A percentile compares a stretch with the other conserved stretches of the same genome.
phyloP scores from a whole-genome alignment of 2,113 vertebrate genomes.

The Chionodraco myersi region DNA sequence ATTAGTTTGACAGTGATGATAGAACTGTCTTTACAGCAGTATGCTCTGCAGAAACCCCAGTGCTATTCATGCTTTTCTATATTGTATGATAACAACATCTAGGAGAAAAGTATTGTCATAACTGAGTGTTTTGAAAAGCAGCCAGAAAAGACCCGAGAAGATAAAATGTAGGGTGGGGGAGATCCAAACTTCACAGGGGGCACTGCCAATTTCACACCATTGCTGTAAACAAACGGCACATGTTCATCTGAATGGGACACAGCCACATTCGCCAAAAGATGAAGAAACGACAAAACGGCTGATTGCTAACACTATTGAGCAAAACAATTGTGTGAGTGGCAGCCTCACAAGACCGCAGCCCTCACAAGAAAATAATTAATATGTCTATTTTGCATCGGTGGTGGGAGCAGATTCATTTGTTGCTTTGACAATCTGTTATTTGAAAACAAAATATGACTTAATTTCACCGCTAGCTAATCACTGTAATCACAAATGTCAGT shows the following conservation, averaged over 20 bases:
- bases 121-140: background rate
- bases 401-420: slow-evolving; percentile 72
- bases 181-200: background rate
- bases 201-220: background rate
- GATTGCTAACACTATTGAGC: slow-evolving; percentile 61
- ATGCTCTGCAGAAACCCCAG: slow-evolving; percentile 8
- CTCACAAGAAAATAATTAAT: slow-evolving; percentile 65
- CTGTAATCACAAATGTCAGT: slow-evolving; percentile 69
- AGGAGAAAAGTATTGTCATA: background rate
- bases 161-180: background rate
- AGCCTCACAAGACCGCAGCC: slow-evolving; percentile 58
- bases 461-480: slow-evolving; percentile 73
- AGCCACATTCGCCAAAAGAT: slow-evolving; percentile 10
- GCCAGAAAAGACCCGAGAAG: background rate
- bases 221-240: slow-evolving; percentile 27
- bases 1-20: slow-evolving; percentile 50
- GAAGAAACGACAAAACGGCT: slow-evolving; percentile 46
- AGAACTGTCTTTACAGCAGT: slow-evolving; percentile 20
- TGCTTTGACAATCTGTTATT: slow-evolving; percentile 77
- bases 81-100: background rate
- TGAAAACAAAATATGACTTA: slow-evolving; percentile 73
- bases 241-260: slow-evolving; percentile 25
- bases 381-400: slow-evolving; percentile 63
- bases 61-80: too few relatives aligned
- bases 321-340: slow-evolving; percentile 65